A percentile compares a stretch with the other conserved stretches of the same genome.
Conservation (phyloP, 2,888 invertebrate genomes). For the Microchrysa polita region DNA sequence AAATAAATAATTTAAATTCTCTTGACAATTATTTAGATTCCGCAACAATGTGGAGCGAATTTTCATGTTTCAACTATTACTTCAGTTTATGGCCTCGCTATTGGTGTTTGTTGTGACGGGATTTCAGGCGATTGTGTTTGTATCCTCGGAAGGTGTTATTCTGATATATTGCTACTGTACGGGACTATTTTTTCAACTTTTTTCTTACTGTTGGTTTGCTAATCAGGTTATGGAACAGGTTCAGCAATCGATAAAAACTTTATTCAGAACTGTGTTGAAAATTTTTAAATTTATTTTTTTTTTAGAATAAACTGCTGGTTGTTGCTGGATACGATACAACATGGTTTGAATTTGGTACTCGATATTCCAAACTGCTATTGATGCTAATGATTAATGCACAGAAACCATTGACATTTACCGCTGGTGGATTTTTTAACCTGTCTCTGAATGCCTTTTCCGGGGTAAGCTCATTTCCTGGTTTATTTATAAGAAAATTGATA, state of each 20-base stretch:
- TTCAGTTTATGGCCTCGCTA: constrained; percentile 56
- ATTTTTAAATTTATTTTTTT: neutral
- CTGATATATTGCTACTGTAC: constrained; percentile 55
- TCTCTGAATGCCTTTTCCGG: constrained; percentile 55
- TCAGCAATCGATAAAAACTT: neutral
- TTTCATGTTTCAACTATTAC: constrained; percentile 54
- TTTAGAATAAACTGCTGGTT: constrained; percentile 55
- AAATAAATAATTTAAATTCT: too few relatives aligned
- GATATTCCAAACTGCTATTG: constrained; percentile 53
- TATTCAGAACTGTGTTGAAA: too few relatives aligned
- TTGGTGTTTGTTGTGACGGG: constrained; percentile 56
- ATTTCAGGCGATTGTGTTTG: constrained; percentile 55
- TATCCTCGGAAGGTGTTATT: constrained; percentile 50
- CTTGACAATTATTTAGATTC: constrained; percentile 52
- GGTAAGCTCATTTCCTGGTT: too few relatives aligned
- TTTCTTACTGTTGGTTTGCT: constrained; percentile 58
- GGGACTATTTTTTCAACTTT: constrained; percentile 56
- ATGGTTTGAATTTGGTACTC: constrained; percentile 54
- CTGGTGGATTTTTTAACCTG: constrained; percentile 55
- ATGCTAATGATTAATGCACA: constrained; percentile 55
- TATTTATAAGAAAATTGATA: too few relatives aligned
- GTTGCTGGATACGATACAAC: constrained; percentile 54
- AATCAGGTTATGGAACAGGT: constrained; percentile 57
- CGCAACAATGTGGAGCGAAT: constrained; percentile 54
- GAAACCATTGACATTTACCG: constrained; percentile 55